Conservation (phyloP, 2,888 invertebrate species). For the Tipula vernalis region DNA sequence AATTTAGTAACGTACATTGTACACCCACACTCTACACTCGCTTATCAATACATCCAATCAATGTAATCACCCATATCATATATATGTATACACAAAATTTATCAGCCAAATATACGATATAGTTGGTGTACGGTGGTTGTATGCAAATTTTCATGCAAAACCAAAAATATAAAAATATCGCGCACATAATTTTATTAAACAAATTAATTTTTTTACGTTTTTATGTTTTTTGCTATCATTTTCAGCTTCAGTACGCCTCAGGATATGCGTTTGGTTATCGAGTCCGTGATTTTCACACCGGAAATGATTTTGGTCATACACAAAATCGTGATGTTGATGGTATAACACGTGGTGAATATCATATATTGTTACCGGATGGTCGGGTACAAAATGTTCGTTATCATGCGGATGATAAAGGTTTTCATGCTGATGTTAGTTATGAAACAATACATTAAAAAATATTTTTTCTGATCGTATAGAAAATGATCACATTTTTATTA, state of each 20-base stretch:
- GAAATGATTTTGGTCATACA: constrained; percentile 65
- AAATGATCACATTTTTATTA: not conserved
- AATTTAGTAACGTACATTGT: not conserved
- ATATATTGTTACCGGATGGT: constrained; percentile 67
- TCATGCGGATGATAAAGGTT: constrained; percentile 62
- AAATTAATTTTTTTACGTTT: not conserved
- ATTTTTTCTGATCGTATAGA: not conserved
- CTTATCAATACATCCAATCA: not conserved
- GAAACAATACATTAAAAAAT: constrained; percentile 22
- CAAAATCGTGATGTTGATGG: constrained; percentile 54
- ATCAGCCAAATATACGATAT: not conserved
- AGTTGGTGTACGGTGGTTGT: not conserved
- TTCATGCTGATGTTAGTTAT: constrained; percentile 65
- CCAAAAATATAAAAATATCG: not conserved
- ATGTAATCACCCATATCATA: not conserved
- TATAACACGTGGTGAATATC: constrained; percentile 58
- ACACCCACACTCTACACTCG: not conserved
- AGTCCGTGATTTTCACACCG: constrained; percentile 55
- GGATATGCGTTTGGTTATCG: constrained; percentile 55
- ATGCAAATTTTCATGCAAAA: not conserved
- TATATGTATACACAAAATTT: not conserved
- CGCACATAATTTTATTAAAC: not conserved
- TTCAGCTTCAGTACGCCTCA: constrained; percentile 47
- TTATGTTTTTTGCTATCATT: constrained; percentile 16
- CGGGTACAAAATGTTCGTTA: constrained; percentile 65